These are phyloP conservation scores for Dipus sagitta DNA, from an alignment of 2,797 vertebrate species.

Conservation along the genomic window DNA sequence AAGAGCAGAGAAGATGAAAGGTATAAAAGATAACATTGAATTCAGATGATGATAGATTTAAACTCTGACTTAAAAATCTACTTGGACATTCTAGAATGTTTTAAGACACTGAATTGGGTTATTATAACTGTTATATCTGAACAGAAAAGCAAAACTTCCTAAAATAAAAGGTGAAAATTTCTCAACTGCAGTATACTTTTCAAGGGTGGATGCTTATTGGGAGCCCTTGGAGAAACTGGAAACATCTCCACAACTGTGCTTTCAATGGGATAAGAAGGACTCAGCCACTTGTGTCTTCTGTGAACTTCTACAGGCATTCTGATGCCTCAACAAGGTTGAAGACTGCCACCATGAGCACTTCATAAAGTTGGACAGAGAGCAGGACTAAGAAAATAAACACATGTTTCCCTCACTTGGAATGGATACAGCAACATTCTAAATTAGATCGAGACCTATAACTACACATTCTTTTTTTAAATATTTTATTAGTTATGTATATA, in stretches of 20 bases:
- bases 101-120: neutral
- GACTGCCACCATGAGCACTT: neutral
- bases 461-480: neutral
- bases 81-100: neutral
- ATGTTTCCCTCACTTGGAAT: neutral
- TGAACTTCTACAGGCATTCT: neutral
- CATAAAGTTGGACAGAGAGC: neutral
- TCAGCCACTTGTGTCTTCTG: neutral
- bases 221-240: neutral
- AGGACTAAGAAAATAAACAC: neutral
- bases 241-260: neutral
- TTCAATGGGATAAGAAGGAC: neutral
- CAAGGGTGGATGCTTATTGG: neutral
- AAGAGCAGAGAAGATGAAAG: neutral
- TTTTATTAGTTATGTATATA: too few species aligned
- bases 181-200: neutral
- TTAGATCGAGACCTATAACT: neutral
- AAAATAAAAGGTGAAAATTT: conserved; percentile 23
- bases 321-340: neutral
- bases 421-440: conserved; percentile 21
- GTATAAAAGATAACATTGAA: neutral
- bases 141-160: neutral
- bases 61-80: conserved; percentile 25
- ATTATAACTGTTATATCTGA: neutral
- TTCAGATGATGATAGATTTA: neutral